These are phyloP conservation scores for Embiotoca jacksoni DNA, from an alignment of 2,113 vertebrate genomes.

Conservation along the genomic window DNA sequence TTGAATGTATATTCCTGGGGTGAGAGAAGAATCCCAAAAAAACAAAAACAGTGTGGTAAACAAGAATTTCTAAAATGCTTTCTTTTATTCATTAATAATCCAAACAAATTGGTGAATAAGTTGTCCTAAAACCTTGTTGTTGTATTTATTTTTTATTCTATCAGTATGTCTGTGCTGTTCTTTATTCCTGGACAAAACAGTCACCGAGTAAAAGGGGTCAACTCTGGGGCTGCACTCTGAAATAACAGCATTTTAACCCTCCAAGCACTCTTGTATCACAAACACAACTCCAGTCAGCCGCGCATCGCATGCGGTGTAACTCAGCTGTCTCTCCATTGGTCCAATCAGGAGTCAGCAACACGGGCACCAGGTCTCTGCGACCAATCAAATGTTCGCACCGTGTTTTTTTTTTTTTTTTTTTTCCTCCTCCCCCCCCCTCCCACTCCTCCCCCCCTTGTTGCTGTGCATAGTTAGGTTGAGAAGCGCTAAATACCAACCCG, in stretches of 20 bases:
- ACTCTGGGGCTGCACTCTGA: conserved; percentile 24
- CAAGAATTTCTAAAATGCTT: neutral
- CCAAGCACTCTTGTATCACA: conserved; percentile 61
- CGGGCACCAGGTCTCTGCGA: neutral
- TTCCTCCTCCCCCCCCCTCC: too few species aligned
- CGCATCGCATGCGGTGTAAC: conserved; percentile 9
- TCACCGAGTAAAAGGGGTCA: conserved; percentile 29
- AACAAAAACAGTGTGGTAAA: neutral
- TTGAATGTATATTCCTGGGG: too few species aligned
- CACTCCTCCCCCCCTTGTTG: conserved; percentile 45
- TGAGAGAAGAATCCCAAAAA: neutral
- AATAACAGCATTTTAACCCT: conserved; percentile 46
- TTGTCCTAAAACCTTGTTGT: neutral
- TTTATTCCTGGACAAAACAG: conserved; percentile 8
- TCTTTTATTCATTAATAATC: neutral
- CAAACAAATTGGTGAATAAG: neutral
- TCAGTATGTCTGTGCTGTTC: neutral
- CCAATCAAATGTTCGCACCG: conserved; percentile 74
- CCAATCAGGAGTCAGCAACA: conserved; percentile 34
- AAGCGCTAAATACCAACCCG: conserved; percentile 83
- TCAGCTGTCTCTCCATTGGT: conserved; percentile 61
- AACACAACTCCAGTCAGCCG: conserved; percentile 45
- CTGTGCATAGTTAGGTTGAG: conserved; percentile 85
- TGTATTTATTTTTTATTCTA: neutral
- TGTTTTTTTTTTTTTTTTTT: conserved; percentile 36